Percentiles rank a stretch among this genome's conserved stretches.
Evolutionary conservation across 2,888 invertebrate species (phyloP).

Genomic region (Morpho deidamia): DNA sequence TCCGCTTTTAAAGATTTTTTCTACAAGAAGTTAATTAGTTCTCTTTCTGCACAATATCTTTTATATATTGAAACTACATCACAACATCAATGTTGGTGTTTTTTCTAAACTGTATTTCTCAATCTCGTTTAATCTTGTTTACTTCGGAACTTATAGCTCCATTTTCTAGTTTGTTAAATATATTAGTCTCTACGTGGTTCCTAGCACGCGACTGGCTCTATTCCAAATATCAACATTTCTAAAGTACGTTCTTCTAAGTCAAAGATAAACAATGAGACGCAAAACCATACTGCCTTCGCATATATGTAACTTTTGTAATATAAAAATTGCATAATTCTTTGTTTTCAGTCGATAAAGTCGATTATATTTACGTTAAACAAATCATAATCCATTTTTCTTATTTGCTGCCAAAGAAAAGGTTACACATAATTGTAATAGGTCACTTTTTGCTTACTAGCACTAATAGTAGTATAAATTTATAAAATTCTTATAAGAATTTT

Average conservation of each 20-base stretch:
- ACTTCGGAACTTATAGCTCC: background rate
- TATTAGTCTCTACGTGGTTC: background rate
- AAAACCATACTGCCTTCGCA: background rate
- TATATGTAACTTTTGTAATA: background rate
- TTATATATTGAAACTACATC: too few relatives aligned
- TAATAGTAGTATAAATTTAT: background rate
- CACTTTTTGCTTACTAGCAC: too few relatives aligned
- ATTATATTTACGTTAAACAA: too few relatives aligned
- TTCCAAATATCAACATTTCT: conserved; percentile 13
- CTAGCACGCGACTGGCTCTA: conserved; percentile 5
- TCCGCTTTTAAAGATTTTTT: too few relatives aligned
- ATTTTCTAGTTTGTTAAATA: conserved; percentile 3
- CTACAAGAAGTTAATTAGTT: too few relatives aligned
- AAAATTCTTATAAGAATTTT: background rate
- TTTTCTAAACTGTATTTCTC: background rate
- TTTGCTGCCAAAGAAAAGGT: too few relatives aligned
- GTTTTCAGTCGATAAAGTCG: too few relatives aligned
- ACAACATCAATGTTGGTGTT: too few relatives aligned
- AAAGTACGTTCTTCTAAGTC: conserved; percentile 6
- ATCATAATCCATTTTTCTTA: too few relatives aligned
- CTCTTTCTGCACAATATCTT: too few relatives aligned
- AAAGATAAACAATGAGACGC: conserved; percentile 9
- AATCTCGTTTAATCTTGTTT: conserved; percentile 3
- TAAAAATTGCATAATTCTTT: background rate
- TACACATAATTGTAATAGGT: too few relatives aligned